Conservation (phyloP, 1,140 invertebrate species). For the Saccostrea cuccullata region DNA sequence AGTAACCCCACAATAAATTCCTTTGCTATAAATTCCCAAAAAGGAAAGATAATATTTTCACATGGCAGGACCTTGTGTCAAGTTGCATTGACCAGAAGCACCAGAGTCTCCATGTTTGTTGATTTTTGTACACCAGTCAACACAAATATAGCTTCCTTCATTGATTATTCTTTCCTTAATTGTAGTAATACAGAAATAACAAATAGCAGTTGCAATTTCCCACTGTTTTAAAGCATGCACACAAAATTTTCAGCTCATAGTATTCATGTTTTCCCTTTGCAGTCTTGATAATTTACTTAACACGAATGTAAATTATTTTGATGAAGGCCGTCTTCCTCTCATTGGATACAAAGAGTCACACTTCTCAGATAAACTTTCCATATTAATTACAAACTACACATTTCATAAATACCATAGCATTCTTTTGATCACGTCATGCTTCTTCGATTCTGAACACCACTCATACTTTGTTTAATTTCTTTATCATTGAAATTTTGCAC, state of each 20-base stretch:
- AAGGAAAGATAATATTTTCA: not conserved
- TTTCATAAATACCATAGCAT: constrained; percentile 28
- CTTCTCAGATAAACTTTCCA: constrained; percentile 20
- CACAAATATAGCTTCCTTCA: constrained; percentile 1
- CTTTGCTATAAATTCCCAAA: not conserved
- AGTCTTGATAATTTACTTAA: not conserved
- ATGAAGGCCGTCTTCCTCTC: not conserved
- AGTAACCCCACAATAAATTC: constrained; percentile 4
- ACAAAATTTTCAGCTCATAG: not conserved
- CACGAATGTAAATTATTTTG: constrained; percentile 1
- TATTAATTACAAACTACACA: not conserved
- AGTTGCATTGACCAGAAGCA: constrained; percentile 15
- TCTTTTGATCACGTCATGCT: constrained; percentile 2
- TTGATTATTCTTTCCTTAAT: constrained; percentile 11
- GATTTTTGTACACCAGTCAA: not conserved
- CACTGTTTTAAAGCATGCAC: not conserved
- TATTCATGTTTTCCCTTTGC: not conserved
- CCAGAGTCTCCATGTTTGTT: constrained; percentile 19
- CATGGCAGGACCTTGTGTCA: not conserved
- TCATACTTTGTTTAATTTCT: not conserved
- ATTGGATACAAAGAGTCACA: not conserved
- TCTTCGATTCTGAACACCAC: not conserved
- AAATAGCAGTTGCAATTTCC: not conserved
- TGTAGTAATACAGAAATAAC: not conserved
- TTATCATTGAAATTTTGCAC: constrained; percentile 23